Base-by-base conservation (phyloP, 2,888 invertebrate species). In the Cerastoderma edule region DNA sequence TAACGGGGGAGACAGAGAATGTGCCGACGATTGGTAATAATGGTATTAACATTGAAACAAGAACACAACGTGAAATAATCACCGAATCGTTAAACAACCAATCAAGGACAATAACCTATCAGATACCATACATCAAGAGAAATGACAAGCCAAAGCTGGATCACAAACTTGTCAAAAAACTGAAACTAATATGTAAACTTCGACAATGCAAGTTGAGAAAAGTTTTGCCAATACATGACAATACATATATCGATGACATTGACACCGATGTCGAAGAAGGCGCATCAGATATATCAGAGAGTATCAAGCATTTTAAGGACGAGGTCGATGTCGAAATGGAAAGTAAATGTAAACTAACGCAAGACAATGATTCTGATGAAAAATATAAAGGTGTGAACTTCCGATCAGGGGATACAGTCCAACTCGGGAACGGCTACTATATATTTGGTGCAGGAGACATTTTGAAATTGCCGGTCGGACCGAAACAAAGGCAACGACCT, bases 361-460 rank as follows among this genome's bases (percentile, higher is more conserved):
- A 19, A 50, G 19, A 10, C 8, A 5, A 2, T 24, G 1, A 10
- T 22, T n/a, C 2, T 13, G 5, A 50, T 24, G 24, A 22, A 22
- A 50, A 19, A 4, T 1, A n/a, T 5, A 10, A n/a, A 50, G 8
- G 24, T 22, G 22, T 24, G 48, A n/a, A 32, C 19, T 33, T 46
- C 27, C 19, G 56, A 56, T 35, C 67, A 44, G 72, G 68, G 13
- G 50, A 72, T n/a, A 65, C 69, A 1, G 46, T 67, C 2, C 50
- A 64, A 33, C 50, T 78, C 33, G 80, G 80, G 24, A 32, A 24
- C 4, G 80, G 80, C 13, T 80, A 56, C 33, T 77, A 77, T 33
- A 74, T 80, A 24, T 72, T 75, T 48, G 77, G 77, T 16, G 57
- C 77, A 0, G 76, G 77, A 2, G 76, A 74, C 19, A 66, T 54